phyloP scores from a whole-genome alignment of 2,113 vertebrate genomes.

The Carassius auratus region DNA sequence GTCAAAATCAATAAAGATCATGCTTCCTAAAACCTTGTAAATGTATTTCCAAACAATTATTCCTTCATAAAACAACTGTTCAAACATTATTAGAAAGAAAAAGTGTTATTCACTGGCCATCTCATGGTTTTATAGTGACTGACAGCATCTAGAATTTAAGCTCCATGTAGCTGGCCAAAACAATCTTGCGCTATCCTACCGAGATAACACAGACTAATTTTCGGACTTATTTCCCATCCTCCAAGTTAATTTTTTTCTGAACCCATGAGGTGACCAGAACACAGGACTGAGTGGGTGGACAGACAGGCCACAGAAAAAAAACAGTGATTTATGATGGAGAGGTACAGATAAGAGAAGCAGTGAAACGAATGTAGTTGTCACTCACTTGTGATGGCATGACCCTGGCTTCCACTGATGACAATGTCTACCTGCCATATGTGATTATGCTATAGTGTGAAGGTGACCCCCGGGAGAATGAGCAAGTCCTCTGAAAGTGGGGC shows the following conservation, averaged over 20 bases:
- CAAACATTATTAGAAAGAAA: neutral
- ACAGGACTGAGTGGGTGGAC: conserved; percentile 17
- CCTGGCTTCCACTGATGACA: conserved; percentile 48
- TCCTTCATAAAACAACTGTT: neutral
- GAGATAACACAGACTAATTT: conserved; percentile 35
- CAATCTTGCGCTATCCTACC: conserved; percentile 4
- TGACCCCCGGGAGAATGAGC: conserved; percentile 39
- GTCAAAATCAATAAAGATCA: neutral
- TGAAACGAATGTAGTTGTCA: conserved; percentile 56
- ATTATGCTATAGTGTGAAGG: conserved; percentile 55
- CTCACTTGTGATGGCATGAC: conserved; percentile 32
- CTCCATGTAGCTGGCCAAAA: conserved; percentile 7
- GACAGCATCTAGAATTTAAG: conserved; percentile 11
- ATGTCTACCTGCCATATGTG: conserved; percentile 44
- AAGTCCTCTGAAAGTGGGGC: conserved; percentile 4
- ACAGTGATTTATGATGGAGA: neutral
- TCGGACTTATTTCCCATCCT: conserved; percentile 22
- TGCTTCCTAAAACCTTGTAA: neutral
- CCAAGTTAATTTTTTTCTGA: neutral
- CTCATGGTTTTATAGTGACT: conserved; percentile 5
- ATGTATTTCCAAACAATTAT: neutral
- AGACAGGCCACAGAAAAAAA: conserved; percentile 5
- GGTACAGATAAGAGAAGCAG: conserved; percentile 34
- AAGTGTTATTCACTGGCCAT: neutral
- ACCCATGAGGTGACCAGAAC: conserved; percentile 25